These are phyloP conservation scores for Ursus arctos DNA, from an alignment of 2,113 vertebrate genomes.

Conservation along the genomic window DNA sequence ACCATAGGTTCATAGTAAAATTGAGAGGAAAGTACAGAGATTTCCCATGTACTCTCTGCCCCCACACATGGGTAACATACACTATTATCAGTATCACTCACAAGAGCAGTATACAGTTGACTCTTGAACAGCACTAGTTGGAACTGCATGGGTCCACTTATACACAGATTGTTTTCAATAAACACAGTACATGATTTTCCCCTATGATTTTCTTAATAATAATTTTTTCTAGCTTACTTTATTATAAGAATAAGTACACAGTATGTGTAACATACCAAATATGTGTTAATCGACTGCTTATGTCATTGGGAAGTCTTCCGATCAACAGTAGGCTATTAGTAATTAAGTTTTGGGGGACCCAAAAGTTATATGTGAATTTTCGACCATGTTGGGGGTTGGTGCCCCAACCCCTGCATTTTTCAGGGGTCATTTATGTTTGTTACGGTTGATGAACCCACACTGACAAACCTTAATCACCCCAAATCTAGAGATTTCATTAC, in stretches of 20 bases:
- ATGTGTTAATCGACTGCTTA: background rate
- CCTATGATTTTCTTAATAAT: background rate
- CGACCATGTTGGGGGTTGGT: background rate
- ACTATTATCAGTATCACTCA: background rate
- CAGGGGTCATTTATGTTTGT: background rate
- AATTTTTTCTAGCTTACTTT: background rate
- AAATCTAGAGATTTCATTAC: background rate
- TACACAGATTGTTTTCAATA: background rate
- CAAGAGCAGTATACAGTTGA: background rate
- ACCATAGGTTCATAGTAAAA: background rate
- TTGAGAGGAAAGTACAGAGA: background rate
- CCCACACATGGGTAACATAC: background rate
- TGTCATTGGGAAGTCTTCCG: background rate
- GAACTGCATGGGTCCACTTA: background rate
- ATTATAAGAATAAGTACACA: background rate
- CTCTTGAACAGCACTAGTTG: background rate
- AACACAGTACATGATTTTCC: background rate
- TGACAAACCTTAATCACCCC: background rate
- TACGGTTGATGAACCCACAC: background rate
- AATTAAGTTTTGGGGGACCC: background rate
- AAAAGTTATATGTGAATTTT: background rate
- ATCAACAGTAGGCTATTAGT: background rate
- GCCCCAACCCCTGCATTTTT: background rate
- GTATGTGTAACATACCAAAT: background rate
- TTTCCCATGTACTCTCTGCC: background rate